A percentile compares a stretch with the other conserved stretches of the same genome.
These are phyloP conservation scores for Trachelus troglodyta DNA, from an alignment of 2,888 invertebrate genomes.

Conservation along the genomic window DNA sequence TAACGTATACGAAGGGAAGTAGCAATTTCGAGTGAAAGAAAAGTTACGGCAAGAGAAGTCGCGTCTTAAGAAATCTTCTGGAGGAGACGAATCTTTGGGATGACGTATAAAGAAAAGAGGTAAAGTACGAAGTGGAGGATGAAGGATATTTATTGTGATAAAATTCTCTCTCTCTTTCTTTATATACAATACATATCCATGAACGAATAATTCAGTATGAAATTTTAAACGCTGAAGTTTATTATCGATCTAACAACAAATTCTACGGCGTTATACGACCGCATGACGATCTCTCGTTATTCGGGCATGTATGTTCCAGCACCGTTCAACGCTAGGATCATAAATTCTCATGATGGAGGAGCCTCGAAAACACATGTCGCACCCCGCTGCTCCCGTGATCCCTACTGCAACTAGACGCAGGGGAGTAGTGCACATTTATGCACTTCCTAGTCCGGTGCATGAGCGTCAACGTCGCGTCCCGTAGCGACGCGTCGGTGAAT, in stretches of 20 bases:
- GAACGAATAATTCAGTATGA: not conserved
- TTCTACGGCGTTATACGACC: not conserved
- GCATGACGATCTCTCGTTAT: not conserved
- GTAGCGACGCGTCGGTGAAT: not conserved
- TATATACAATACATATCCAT: not conserved
- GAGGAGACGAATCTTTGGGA: not conserved
- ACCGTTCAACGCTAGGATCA: constrained; percentile 23
- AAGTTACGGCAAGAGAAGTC: not conserved
- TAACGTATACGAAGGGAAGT: not conserved
- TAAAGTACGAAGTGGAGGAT: not conserved
- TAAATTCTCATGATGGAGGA: constrained; percentile 40
- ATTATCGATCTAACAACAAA: constrained; percentile 13
- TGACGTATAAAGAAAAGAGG: not conserved
- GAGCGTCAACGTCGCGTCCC: not conserved
- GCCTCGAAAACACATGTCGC: constrained; percentile 21
- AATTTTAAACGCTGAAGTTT: not conserved
- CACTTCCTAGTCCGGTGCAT: constrained; percentile 14
- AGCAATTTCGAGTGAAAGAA: not conserved
- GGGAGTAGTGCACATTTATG: not conserved
- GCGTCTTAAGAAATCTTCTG: not conserved
- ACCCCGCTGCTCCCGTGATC: not conserved
- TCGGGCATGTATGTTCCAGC: not conserved
- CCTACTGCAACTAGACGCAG: not conserved
- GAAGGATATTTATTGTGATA: not conserved
- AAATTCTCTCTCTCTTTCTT: too few species aligned